Base-by-base conservation (phyloP, 2,888 invertebrate species). In the Encarsia formosa region DNA sequence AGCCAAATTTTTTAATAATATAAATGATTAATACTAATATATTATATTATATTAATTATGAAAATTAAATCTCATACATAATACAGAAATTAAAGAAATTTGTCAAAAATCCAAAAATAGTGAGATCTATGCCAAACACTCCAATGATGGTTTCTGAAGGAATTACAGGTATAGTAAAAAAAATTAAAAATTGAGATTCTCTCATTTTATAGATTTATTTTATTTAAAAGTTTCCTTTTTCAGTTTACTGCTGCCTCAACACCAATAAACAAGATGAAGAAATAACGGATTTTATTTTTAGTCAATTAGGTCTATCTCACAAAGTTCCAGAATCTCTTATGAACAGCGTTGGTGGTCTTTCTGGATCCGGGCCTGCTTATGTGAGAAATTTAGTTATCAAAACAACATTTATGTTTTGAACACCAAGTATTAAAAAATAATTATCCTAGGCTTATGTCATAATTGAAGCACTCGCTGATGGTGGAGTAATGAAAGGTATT, bases 321-420 rank as follows among this genome's bases (percentile, higher is more conserved):
- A 80, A 81, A 66, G 84, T 96, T 32, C 83, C 88, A 0, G 97
- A 98, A 74, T 71, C 78, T 11, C 78, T 88, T 65, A 87, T 97
- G 63, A 86, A 92, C 72, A 83, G 88, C 0, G 81, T 89, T 42
- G 85, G 88, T 11, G 87, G 86, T 1, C 71, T 98, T 6, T 82
- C 89, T 43, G 95, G 90, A 4, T 90, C 90, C 75, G 96, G 94
- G 3, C 94, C 95, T 23, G 96, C 97, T 35, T 98, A 87, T 81
- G 92, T 94, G 79, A 82, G 84, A 77, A n/a, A n/a, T n/a, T n/a
- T 26, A 4, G n/a, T 19, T 20, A 16, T 23, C 18, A 43, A 20
- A 11, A 18, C 24, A 6, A 20, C 11, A 39, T 34, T 15, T 42
- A 3, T 37, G 11, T 35, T 19, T 19, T 37, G 11, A 20, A 2